Percentiles rank a stretch among this genome's conserved stretches.
phyloP scores from a whole-genome alignment of 1,140 invertebrate genomes.

The Caenorhabditis inopinata region DNA sequence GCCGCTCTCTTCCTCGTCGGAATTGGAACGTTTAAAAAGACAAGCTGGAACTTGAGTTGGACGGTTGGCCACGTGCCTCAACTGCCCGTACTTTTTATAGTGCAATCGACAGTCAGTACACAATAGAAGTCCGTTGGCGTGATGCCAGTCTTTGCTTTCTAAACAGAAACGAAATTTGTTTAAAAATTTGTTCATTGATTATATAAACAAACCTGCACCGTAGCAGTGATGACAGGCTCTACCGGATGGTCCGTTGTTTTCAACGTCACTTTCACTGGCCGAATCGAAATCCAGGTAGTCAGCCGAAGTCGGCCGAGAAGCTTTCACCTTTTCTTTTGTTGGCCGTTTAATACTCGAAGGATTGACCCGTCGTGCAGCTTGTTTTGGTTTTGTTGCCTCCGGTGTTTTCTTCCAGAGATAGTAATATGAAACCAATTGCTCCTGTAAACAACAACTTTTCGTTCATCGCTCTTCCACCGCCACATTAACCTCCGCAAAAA shows the following conservation, averaged over 20 bases:
- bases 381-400: slow-evolving; percentile 76
- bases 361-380: slow-evolving; percentile 53
- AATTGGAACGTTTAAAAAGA: slow-evolving; percentile 72
- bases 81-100: slow-evolving; percentile 81
- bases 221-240: slow-evolving; percentile 71
- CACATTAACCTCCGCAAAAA: no score
- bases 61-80: slow-evolving; percentile 71
- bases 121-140: slow-evolving; percentile 75
- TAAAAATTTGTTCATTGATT: background rate
- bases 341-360: slow-evolving; percentile 39
- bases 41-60: slow-evolving; percentile 69
- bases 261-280: slow-evolving; percentile 81
- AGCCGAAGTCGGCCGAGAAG: slow-evolving; percentile 49
- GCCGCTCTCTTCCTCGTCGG: slow-evolving; percentile 45
- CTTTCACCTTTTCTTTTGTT: slow-evolving; percentile 45
- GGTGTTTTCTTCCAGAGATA: slow-evolving; percentile 99
- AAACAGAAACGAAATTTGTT: slow-evolving; percentile 52
- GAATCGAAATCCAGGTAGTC: slow-evolving; percentile 62
- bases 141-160: slow-evolving; percentile 77
- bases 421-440: slow-evolving; percentile 95
- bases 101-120: slow-evolving; percentile 81
- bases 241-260: slow-evolving; percentile 74
- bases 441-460: slow-evolving; percentile 70
- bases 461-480: background rate
- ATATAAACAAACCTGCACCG: slow-evolving; percentile 71